A percentile compares a stretch with the other conserved stretches of the same genome.
phyloP scores from a whole-genome alignment of 2,113 vertebrate species.

The Heliornis fulica region DNA sequence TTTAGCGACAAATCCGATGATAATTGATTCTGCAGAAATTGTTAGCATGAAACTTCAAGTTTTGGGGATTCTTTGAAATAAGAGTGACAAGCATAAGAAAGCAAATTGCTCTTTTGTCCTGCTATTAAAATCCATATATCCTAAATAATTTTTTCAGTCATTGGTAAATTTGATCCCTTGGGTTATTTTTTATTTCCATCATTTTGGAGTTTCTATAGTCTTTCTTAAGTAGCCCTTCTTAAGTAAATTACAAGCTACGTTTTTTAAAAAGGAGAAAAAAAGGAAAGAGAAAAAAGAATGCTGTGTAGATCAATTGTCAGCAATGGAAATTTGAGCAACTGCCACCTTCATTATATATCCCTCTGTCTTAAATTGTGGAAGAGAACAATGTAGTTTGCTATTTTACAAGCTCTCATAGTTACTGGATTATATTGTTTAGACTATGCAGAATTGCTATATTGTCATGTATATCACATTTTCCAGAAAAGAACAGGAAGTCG shows the following conservation, averaged over 20 bases:
- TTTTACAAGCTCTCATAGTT: background rate
- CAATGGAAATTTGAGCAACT: background rate
- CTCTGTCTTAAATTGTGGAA: background rate
- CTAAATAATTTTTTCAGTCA: background rate
- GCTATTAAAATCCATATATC: background rate
- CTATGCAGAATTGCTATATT: background rate
- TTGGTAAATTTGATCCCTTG: background rate
- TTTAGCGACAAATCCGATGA: background rate
- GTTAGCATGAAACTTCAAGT: background rate
- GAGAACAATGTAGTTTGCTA: background rate
- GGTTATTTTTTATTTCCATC: background rate
- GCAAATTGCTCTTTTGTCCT: background rate
- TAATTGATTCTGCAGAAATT: background rate
- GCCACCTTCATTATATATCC: background rate
- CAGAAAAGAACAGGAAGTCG: background rate
- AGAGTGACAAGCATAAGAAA: background rate
- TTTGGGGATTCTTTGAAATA: background rate
- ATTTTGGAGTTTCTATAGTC: background rate
- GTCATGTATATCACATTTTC: background rate
- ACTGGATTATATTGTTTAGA: background rate
- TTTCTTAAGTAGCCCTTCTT: background rate
- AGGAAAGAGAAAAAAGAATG: background rate
- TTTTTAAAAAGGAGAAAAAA: rapidly evolving
- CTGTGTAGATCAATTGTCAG: background rate
- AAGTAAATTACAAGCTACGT: background rate